Conservation (phyloP, 2,888 invertebrate genomes). For the Disparrhopalites patrizii region DNA sequence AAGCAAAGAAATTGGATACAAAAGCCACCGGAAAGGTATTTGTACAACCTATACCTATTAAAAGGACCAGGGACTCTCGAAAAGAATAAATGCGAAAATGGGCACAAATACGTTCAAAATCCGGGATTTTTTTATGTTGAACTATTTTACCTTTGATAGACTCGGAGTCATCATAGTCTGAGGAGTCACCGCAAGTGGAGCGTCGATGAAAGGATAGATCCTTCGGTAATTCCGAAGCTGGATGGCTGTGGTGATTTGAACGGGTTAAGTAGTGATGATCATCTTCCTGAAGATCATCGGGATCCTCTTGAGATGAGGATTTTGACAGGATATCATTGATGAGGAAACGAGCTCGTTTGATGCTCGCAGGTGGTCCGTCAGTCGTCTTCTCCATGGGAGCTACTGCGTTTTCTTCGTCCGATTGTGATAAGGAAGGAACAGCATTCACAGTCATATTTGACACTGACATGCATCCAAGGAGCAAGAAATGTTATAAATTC, state of each 20-base stretch:
- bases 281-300: slow-evolving; percentile 13
- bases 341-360: slow-evolving; percentile 66
- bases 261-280: slow-evolving; percentile 11
- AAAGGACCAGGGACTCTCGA: too few relatives aligned
- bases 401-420: slow-evolving; percentile 41
- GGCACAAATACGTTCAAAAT: too few relatives aligned
- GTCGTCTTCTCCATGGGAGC: slow-evolving; percentile 45
- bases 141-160: slow-evolving; percentile 47
- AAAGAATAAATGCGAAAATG: too few relatives aligned
- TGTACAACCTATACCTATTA: too few relatives aligned
- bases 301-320: slow-evolving; percentile 19
- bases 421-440: slow-evolving; percentile 41
- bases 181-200: slow-evolving; percentile 47
- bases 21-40: too few relatives aligned
- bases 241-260: slow-evolving; percentile 10
- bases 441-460: slow-evolving; percentile 49
- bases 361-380: slow-evolving; percentile 41
- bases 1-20: too few relatives aligned
- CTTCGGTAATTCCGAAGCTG: slow-evolving; percentile 43
- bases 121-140: not conserved
- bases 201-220: slow-evolving; percentile 46
- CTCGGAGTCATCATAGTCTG: slow-evolving; percentile 47
- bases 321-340: slow-evolving; percentile 76
- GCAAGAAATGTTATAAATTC: too few relatives aligned
- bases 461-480: slow-evolving; percentile 45